Evolutionary conservation across 2,888 invertebrate species (phyloP), one percentile per base, ranked within the genome.

Genomic region (Epicampocera succincta): DNA sequence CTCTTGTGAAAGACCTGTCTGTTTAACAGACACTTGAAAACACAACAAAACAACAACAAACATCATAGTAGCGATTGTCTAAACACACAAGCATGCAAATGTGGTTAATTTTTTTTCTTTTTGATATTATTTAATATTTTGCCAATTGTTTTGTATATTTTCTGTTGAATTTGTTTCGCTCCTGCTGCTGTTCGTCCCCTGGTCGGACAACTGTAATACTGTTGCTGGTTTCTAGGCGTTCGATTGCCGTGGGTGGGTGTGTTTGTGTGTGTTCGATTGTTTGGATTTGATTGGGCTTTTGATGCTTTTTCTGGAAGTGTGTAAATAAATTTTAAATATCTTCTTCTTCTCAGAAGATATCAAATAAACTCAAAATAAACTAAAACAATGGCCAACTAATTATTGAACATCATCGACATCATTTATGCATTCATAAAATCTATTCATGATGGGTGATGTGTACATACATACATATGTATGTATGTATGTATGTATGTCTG

Each of bases 321-420:
- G 61, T 77, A 77, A 81, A 77, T 73, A 71, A 68, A 52, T 77
- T 81, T 81, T 73, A 63, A 74, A 72, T 74, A 71, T 78, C 60
- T 72, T 66, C 66, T 33, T 50, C 73, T n/a, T 71, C 48, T 66
- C 42, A 65, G 40, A 77, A 58, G 73, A 73, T 73, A 66, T 71
- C 46, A 58, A 42, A 60, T 60, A 19, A 46, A 40, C 58, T 50
- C 40, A 40, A 50, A 58, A 46, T 9, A n/a, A 58, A 42, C n/a
- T 8, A 44, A 54, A 69, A 60, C 50, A 33, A 17, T 17, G 46
- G 42, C 50, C 60, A 56, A 56, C 48, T 60, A 6, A n/a, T 60
- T 61, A 44, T 68, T 63, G 19, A 58, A 52, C 58, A 78, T 38
- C 13, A 73, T 48, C 61, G 25, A 54, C 54, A 72, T 48, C 42